These are phyloP conservation scores for Globodera ellingtonae DNA, from an alignment of 1,140 invertebrate species.

Conservation along the genomic window DNA sequence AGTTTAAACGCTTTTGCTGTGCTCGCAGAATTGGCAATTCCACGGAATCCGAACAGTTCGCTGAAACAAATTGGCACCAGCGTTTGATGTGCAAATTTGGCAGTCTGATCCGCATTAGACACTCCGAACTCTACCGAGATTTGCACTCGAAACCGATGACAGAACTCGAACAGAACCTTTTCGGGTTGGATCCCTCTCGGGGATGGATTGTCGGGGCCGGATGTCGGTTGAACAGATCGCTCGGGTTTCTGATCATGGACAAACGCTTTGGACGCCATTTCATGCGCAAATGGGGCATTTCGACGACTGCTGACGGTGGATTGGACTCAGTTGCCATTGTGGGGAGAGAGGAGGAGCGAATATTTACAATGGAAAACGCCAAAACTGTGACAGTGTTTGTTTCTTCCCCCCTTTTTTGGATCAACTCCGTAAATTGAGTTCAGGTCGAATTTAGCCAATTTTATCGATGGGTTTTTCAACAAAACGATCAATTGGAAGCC, in stretches of 20 bases:
- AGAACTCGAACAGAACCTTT: not conserved
- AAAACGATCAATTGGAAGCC: conserved; percentile 11
- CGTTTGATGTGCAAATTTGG: not conserved
- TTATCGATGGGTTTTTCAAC: conserved; percentile 15
- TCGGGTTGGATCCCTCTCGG: not conserved
- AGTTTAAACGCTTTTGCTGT: not conserved
- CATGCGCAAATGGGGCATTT: conserved; percentile 19
- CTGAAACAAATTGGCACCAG: not conserved
- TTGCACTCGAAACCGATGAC: not conserved
- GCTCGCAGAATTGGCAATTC: not conserved
- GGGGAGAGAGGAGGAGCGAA: conserved; percentile 9
- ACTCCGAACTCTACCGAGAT: not conserved
- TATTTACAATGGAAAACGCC: not conserved
- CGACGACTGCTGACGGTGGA: not conserved
- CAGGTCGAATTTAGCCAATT: conserved; percentile 1
- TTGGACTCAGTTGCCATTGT: conserved; percentile 9
- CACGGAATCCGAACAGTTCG: not conserved
- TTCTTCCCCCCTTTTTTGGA: not conserved
- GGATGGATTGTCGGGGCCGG: not conserved
- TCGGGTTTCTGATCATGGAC: conserved; percentile 21
- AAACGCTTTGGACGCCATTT: conserved; percentile 23
- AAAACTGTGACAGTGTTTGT: not conserved
- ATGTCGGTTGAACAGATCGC: conserved; percentile 13
- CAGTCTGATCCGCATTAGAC: not conserved
- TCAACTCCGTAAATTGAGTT: not conserved